A percentile compares a stretch with the other conserved stretches of the same genome.
Conservation (phyloP, 2,888 invertebrate species). For the Cephus runcator region DNA sequence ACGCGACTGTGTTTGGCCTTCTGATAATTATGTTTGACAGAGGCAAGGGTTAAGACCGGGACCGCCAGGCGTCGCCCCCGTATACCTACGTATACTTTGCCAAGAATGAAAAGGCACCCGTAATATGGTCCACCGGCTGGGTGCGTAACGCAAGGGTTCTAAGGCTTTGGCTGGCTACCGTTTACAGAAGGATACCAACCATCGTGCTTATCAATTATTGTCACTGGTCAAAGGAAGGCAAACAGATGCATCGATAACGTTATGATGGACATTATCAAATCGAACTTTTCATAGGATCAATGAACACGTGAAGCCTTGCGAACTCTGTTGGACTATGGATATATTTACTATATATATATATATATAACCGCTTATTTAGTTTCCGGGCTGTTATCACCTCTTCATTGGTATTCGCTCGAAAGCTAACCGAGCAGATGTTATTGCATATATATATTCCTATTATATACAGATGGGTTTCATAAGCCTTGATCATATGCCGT, state of each 20-base stretch:
- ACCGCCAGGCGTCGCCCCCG: background rate
- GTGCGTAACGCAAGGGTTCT: background rate
- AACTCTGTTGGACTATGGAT: background rate
- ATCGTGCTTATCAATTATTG: background rate
- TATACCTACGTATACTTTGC: background rate
- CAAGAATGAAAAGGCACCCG: background rate
- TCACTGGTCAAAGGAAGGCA: background rate
- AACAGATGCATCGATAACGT: background rate
- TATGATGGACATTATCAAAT: background rate
- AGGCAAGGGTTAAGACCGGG: conserved; percentile 5
- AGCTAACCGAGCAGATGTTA: background rate
- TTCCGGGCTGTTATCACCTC: background rate
- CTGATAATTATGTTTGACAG: conserved; percentile 39
- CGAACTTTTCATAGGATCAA: background rate
- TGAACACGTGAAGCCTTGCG: background rate
- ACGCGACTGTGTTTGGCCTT: conserved; percentile 28
- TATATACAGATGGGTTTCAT: background rate
- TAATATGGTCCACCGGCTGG: background rate
- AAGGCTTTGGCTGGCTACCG: background rate
- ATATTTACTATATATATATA: background rate
- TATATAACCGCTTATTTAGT: background rate
- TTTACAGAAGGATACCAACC: background rate
- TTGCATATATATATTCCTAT: background rate
- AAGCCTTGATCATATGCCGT: background rate
- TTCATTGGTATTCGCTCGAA: background rate